Base-by-base conservation (phyloP, 2,797 vertebrate species). In the Chromis chromis region DNA sequence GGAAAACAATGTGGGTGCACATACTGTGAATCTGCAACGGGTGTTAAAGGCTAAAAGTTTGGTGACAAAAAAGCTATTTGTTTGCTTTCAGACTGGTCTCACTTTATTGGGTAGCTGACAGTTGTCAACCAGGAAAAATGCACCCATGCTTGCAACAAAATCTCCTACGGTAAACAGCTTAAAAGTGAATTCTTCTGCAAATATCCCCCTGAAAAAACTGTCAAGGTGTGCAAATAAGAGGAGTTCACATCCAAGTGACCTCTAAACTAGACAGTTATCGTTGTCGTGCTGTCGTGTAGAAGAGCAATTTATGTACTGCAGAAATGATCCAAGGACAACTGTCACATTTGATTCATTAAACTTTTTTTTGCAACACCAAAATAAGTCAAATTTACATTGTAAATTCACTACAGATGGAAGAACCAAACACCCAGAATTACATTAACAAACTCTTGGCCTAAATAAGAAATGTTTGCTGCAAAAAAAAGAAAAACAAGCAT, bases 81-180 rank as follows among this genome's bases (percentile, higher is more conserved):
- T 61, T 74, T 78, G 39, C 5, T 68, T 67, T 70, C 48, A 73
- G 62, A 70, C 50, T 53, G 70, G 44, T 63, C 74, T 71, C 17
- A 63, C 13, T 72, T 75, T 61, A 70, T 53, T 76, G 44, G 19
- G 6, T 31, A 4, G 54, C 64, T 72, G 59, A 74, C 74, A 81
- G 36, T 28, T 72, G 64, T 66, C 56, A 61, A 60, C 40, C 48
- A 70, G 56, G 25, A 72, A 19, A 25, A 55, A 63, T 21, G 28
- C 54, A 68, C 21, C 27, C 27, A 7, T 33, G 55, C 22, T 62
- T 17, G 27, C 61, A 50, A 31, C 21, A 64, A 63, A 60, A 48
- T 62, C 22, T 69, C 52, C 11, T 2, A 33, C 1, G 12, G 12
- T 61, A 48, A 25, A 16, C 5, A 8, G 59, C 52, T 68, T 49